Evolutionary conservation across 2,888 invertebrate species (phyloP).

Genomic region (Bimastos eiseni): DNA sequence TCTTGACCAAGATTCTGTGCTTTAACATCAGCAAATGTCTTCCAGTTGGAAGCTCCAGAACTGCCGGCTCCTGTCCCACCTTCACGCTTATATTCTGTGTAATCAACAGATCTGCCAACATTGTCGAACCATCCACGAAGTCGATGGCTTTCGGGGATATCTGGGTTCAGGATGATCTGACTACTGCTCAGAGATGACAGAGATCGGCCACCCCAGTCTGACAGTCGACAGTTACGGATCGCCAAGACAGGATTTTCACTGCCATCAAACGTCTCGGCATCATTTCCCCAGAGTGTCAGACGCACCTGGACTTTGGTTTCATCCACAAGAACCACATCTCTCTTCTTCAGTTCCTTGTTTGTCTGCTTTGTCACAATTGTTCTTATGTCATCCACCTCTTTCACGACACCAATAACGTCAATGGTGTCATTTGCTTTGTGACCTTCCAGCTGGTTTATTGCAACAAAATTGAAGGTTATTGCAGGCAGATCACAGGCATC

Average conservation of each 20-base stretch:
- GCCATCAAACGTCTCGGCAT: constrained; percentile 83
- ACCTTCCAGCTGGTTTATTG: constrained; percentile 74
- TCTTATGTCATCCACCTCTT: constrained; percentile 73
- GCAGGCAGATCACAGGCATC: constrained; percentile 70
- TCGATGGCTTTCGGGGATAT: constrained; percentile 80
- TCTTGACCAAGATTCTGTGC: constrained; percentile 73
- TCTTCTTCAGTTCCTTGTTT: constrained; percentile 83
- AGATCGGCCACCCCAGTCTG: constrained; percentile 75
- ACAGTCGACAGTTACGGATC: constrained; percentile 80
- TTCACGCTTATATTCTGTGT: constrained; percentile 53
- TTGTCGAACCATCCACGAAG: constrained; percentile 90
- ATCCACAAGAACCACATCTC: constrained; percentile 86
- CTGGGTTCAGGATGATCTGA: constrained; percentile 79
- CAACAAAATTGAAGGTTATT: constrained; percentile 76
- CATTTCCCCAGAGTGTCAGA: constrained; percentile 88
- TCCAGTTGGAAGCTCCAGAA: constrained; percentile 66
- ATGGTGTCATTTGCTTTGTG: constrained; percentile 72
- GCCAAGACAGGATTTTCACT: constrained; percentile 79
- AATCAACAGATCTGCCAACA: constrained; percentile 61
- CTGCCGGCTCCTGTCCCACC: constrained; percentile 44
- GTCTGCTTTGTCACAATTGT: constrained; percentile 75
- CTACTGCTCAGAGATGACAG: constrained; percentile 58
- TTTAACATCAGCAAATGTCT: constrained; percentile 77
- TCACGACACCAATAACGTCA: constrained; percentile 87
- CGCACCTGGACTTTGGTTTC: constrained; percentile 75